These are phyloP conservation scores for Magallana ariakensis DNA, from an alignment of 1,140 invertebrate species.

Conservation along the genomic window DNA sequence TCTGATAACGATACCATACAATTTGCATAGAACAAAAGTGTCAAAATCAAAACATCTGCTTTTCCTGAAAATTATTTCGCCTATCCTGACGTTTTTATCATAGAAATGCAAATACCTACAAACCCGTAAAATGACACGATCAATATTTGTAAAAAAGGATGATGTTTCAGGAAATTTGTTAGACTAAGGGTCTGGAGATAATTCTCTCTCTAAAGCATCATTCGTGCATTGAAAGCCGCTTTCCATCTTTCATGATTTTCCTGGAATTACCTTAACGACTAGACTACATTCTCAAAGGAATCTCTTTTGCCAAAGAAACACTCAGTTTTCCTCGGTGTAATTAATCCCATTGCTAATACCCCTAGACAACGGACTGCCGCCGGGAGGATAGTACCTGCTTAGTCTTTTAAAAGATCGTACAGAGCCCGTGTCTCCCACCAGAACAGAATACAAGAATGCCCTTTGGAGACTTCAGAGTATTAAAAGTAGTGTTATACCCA, in stretches of 20 bases:
- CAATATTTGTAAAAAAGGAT: conserved; percentile 1
- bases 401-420: not conserved
- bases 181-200: conserved; percentile 21
- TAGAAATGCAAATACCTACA: conserved; percentile 28
- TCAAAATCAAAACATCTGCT: not conserved
- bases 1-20: too few species aligned
- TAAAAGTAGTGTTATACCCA: not conserved
- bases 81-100: conserved; percentile 7
- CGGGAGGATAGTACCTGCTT: not conserved
- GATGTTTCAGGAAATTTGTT: conserved; percentile 24
- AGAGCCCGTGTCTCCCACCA: too few species aligned
- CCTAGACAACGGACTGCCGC: not conserved
- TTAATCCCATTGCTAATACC: not conserved
- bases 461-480: not conserved
- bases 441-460: not conserved
- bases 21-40: too few species aligned
- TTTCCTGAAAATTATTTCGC: not conserved
- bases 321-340: not conserved
- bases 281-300: not conserved
- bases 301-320: not conserved
- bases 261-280: not conserved
- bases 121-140: conserved; percentile 19
- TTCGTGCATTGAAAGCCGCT: not conserved
- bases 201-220: not conserved
- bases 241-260: not conserved